Percentiles rank a stretch among this genome's conserved stretches.
Conservation (phyloP, 2,113 vertebrate genomes). For the Cryptotis parvus region DNA sequence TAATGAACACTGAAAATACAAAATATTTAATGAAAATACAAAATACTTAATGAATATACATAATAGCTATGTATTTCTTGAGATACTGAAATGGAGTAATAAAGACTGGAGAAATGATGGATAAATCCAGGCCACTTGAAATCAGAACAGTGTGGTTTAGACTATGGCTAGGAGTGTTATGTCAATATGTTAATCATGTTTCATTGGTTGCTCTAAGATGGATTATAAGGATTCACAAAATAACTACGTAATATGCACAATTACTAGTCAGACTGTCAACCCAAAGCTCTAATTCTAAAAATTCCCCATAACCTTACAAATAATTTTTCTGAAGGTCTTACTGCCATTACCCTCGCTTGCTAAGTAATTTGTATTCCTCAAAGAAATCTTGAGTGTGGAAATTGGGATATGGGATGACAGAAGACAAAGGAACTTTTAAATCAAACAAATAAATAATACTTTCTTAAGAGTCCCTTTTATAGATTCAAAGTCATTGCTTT, state of each 20-base stretch:
- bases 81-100: not conserved
- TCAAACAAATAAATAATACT: not conserved
- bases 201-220: not conserved
- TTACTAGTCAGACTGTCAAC: not conserved
- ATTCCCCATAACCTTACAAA: constrained; percentile 40
- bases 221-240: not conserved
- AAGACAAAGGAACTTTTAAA: constrained; percentile 17
- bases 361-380: not conserved
- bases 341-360: not conserved
- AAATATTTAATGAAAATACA: not conserved
- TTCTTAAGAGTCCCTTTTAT: not conserved
- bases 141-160: not conserved
- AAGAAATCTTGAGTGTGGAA: not conserved
- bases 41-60: not conserved
- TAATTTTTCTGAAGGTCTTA: not conserved
- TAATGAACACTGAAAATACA: not conserved
- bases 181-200: not conserved
- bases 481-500: not conserved
- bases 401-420: not conserved
- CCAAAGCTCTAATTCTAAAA: not conserved
- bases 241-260: not conserved
- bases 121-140: not conserved
- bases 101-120: not conserved
- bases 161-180: not conserved
- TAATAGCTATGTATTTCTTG: not conserved